Evolutionary conservation across 2,888 invertebrate genomes (phyloP).

Genomic region (Drosophila seclusa): DNA sequence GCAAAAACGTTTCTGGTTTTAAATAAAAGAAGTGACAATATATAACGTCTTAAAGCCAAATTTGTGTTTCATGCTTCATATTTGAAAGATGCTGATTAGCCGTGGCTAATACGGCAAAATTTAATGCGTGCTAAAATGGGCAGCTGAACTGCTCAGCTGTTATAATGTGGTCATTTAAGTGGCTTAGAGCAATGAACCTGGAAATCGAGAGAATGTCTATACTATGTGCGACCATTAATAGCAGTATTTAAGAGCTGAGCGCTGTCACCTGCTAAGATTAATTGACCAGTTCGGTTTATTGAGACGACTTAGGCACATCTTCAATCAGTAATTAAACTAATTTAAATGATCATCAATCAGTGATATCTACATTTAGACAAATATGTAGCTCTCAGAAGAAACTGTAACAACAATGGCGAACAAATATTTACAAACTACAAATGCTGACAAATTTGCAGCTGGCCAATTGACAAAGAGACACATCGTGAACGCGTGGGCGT

Average conservation of each 20-base stretch:
- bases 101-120: conserved; percentile 50
- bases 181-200: conserved; percentile 61
- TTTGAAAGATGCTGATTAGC: conserved; percentile 28
- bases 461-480: conserved; percentile 31
- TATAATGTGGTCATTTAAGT: conserved; percentile 25
- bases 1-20: conserved; percentile 21
- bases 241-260: neutral
- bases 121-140: conserved; percentile 43
- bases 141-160: conserved; percentile 33
- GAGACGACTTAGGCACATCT: conserved; percentile 24
- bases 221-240: conserved; percentile 27
- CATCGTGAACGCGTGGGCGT: conserved; percentile 42
- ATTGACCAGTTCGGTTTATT: conserved; percentile 22
- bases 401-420: neutral
- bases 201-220: conserved; percentile 37
- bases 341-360: conserved; percentile 43
- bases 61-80: neutral
- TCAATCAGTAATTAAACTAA: conserved; percentile 38
- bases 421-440: conserved; percentile 28
- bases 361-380: neutral
- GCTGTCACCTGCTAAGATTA: conserved; percentile 35
- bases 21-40: conserved; percentile 9
- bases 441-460: conserved; percentile 17
- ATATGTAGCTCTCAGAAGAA: neutral
- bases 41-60: neutral